These are phyloP conservation scores for Threskiornis aethiopicus DNA, from an alignment of 2,797 vertebrate species.

Conservation along the genomic window DNA sequence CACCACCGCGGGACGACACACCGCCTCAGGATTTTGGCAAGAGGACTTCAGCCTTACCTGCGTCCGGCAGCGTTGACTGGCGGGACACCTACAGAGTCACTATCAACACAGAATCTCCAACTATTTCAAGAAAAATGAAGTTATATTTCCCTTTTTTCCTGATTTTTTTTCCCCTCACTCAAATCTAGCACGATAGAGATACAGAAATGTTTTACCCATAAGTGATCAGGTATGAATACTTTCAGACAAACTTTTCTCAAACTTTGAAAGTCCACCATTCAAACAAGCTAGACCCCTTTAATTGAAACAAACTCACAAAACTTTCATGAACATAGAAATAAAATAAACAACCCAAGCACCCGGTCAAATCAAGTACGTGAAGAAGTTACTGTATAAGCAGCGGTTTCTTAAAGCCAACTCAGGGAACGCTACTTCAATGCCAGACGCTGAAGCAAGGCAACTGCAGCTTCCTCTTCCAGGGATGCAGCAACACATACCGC, in stretches of 20 bases:
- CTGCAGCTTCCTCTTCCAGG: neutral
- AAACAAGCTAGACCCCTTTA: neutral
- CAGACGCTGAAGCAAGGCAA: neutral
- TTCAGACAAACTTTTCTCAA: neutral
- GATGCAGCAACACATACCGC: neutral
- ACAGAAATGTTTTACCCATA: neutral
- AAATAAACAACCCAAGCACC: neutral
- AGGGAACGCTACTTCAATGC: neutral
- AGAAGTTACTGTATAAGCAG: neutral
- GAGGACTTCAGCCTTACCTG: neutral
- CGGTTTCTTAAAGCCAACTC: neutral
- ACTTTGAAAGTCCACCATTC: neutral
- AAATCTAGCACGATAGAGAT: neutral
- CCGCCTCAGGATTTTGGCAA: neutral
- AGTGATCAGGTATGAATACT: neutral
- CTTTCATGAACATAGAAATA: neutral
- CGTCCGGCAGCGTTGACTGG: neutral
- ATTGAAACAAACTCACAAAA: neutral
- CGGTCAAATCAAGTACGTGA: neutral
- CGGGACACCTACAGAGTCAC: neutral
- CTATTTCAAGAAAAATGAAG: neutral
- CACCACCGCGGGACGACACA: rapidly evolving
- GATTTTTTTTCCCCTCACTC: neutral
- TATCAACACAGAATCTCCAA: neutral
- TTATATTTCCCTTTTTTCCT: neutral